These are phyloP conservation scores for Poeciliopsis paucimaculata DNA, from an alignment of 2,797 vertebrate species.

Conservation along the genomic window DNA sequence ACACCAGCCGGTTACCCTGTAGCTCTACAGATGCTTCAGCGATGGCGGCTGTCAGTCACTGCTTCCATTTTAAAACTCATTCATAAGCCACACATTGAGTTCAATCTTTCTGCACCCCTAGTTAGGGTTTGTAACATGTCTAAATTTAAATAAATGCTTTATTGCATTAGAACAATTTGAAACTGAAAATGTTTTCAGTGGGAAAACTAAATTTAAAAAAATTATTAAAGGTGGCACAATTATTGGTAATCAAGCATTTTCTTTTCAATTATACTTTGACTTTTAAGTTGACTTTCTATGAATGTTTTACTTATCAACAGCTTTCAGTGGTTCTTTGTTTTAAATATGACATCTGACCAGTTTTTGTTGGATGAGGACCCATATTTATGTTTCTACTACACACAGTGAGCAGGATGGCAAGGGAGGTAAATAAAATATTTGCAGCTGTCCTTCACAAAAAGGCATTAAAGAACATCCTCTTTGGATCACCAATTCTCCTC, in stretches of 20 bases:
- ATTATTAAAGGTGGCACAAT: background rate
- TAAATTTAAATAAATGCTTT: background rate
- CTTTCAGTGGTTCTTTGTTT: background rate
- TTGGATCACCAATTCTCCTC: background rate
- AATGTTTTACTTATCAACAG: background rate
- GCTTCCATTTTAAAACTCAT: constrained; percentile 22
- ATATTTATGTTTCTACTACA: background rate
- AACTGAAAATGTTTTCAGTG: background rate
- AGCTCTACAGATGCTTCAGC: constrained; percentile 20
- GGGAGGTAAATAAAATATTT: background rate
- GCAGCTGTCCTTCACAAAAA: background rate
- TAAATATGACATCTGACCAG: background rate
- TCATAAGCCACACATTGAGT: background rate
- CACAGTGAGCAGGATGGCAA: background rate
- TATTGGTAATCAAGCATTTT: background rate
- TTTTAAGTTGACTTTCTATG: background rate
- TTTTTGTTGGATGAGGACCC: background rate
- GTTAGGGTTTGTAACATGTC: background rate
- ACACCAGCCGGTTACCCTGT: constrained; percentile 26
- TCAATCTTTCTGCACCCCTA: background rate
- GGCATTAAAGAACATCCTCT: background rate
- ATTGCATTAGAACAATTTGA: background rate
- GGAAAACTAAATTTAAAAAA: background rate
- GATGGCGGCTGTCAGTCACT: constrained; percentile 23
- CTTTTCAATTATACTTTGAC: background rate